Conservation (phyloP, 2,888 invertebrate genomes). For the Cheilosia vernalis region DNA sequence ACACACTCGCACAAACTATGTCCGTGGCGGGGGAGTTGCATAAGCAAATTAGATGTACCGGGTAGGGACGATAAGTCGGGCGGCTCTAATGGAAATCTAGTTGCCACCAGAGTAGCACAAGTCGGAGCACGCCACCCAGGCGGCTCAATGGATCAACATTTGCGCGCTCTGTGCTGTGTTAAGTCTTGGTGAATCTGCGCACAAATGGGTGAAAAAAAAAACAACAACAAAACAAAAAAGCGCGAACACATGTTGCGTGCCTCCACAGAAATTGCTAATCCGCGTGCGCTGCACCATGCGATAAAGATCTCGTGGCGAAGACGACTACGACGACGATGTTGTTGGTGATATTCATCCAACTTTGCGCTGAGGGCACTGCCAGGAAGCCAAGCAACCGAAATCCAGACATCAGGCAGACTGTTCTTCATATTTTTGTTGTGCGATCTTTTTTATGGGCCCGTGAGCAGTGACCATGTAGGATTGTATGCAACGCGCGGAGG, state of each 20-base stretch:
- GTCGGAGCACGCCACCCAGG: constrained; percentile 71
- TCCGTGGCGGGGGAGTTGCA: constrained; percentile 61
- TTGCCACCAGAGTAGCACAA: constrained; percentile 71
- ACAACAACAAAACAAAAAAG: constrained; percentile 31
- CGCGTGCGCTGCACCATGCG: constrained; percentile 72
- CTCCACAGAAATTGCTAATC: constrained; percentile 71
- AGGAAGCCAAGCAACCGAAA: constrained; percentile 63
- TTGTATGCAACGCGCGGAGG: constrained; percentile 57
- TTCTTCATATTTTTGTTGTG: constrained; percentile 57
- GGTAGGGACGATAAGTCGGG: constrained; percentile 25
- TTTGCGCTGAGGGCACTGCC: constrained; percentile 44
- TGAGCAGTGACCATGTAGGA: constrained; percentile 69
- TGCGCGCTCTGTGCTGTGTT: neutral
- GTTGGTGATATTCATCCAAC: constrained; percentile 69
- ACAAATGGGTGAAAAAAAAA: constrained; percentile 14
- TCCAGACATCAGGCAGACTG: constrained; percentile 72
- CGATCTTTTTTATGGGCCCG: constrained; percentile 52
- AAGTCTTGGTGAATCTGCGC: constrained; percentile 20
- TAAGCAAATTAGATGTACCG: constrained; percentile 66
- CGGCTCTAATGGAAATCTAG: constrained; percentile 59
- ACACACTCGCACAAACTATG: constrained; percentile 4
- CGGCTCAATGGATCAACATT: constrained; percentile 58
- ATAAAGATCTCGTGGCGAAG: constrained; percentile 72
- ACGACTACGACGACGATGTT: constrained; percentile 67
- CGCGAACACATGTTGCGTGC: constrained; percentile 73